Conservation (phyloP, 2,797 vertebrate species). For the Ispidina picta region DNA sequence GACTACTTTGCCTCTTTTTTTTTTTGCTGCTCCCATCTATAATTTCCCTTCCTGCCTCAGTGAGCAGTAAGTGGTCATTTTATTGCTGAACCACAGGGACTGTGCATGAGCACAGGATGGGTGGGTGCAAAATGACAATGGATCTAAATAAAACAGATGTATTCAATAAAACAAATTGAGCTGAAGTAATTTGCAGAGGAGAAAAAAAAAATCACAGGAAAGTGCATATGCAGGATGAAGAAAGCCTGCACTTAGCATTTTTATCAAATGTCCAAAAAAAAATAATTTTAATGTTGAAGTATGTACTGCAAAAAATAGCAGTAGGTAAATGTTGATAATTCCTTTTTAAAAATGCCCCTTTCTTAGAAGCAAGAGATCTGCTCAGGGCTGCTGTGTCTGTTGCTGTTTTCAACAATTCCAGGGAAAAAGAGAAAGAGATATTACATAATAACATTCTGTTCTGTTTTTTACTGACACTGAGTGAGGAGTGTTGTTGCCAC, state of each 20-base stretch:
- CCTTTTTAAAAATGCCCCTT: not conserved
- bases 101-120: accelerated
- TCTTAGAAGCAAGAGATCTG: not conserved
- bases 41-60: not conserved
- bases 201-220: not conserved
- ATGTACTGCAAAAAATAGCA: not conserved
- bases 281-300: not conserved
- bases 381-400: not conserved
- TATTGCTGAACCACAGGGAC: not conserved
- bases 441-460: not conserved
- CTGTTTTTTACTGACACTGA: not conserved
- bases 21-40: not conserved
- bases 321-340: not conserved
- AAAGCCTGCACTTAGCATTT: not conserved
- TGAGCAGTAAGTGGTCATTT: not conserved
- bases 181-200: not conserved
- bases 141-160: not conserved
- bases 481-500: not conserved
- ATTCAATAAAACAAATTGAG: not conserved
- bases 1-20: not conserved
- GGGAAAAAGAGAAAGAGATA: not conserved
- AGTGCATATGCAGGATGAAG: not conserved
- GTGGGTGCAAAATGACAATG: not conserved
- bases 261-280: not conserved
- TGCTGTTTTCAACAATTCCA: not conserved